These are phyloP conservation scores for Archips xylosteana DNA, from an alignment of 2,888 invertebrate species.

Conservation along the genomic window DNA sequence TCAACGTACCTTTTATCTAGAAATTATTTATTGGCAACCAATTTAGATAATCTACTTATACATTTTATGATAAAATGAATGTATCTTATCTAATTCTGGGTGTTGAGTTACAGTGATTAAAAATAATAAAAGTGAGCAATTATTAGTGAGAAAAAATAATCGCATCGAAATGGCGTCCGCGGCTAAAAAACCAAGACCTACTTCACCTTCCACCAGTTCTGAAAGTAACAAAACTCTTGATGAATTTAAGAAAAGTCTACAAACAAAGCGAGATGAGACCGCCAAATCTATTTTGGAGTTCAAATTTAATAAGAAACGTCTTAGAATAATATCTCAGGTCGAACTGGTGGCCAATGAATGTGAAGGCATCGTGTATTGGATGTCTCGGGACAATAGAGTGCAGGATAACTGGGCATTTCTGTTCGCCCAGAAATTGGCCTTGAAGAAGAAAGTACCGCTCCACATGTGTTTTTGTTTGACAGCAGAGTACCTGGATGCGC, in stretches of 20 bases:
- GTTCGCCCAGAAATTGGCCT: conserved; percentile 93
- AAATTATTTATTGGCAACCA: too few species aligned
- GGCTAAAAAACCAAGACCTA: conserved; percentile 70
- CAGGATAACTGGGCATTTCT: conserved; percentile 97
- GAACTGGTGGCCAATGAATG: conserved; percentile 86
- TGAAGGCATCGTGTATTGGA: conserved; percentile 93
- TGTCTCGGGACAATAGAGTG: conserved; percentile 94
- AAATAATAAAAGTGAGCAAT: background rate
- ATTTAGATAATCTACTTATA: too few species aligned
- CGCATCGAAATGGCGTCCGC: conserved; percentile 69
- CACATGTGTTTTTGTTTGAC: conserved; percentile 93
- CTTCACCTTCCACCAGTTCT: conserved; percentile 48
- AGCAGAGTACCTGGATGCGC: conserved; percentile 92
- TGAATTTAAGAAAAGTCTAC: conserved; percentile 70
- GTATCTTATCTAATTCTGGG: too few species aligned
- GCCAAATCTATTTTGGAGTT: conserved; percentile 87
- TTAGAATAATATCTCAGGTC: conserved; percentile 88
- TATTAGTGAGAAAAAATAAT: conserved; percentile 4
- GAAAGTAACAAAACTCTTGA: conserved; percentile 55
- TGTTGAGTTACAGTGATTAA: background rate
- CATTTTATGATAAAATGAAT: too few species aligned
- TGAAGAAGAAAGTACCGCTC: conserved; percentile 92
- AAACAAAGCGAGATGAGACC: conserved; percentile 76
- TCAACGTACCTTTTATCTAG: too few species aligned
- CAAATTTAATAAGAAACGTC: conserved; percentile 92